Conservation (phyloP, 1,140 invertebrate genomes). For the Bombus fervidus region DNA sequence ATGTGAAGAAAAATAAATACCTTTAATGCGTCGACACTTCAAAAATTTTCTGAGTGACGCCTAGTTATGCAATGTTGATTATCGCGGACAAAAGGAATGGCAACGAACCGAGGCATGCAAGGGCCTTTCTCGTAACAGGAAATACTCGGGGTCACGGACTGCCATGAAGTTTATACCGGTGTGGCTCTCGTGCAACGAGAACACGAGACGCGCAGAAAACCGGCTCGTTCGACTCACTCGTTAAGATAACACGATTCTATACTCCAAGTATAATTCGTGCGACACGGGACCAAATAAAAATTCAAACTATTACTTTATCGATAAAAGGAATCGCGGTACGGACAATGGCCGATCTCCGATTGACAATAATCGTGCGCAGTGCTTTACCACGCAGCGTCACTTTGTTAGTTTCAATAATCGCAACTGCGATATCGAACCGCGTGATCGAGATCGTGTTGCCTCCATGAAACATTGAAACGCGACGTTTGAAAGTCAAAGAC, state of each 20-base stretch:
- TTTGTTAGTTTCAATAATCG: slow-evolving; percentile 8
- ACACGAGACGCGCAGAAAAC: slow-evolving; percentile 50
- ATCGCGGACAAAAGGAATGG: slow-evolving; percentile 35
- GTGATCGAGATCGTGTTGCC: slow-evolving; percentile 3
- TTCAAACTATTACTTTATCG: neutral
- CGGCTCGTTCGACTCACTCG: slow-evolving; percentile 31
- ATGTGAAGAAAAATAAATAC: neutral
- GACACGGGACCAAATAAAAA: neutral
- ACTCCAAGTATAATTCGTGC: neutral
- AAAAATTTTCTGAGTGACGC: slow-evolving; percentile 3
- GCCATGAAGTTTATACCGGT: slow-evolving; percentile 30
- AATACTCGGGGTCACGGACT: slow-evolving; percentile 57
- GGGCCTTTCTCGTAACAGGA: slow-evolving; percentile 63
- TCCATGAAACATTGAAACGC: neutral
- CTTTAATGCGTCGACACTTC: no score
- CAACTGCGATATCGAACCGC: slow-evolving; percentile 33
- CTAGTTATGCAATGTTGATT: slow-evolving; percentile 36
- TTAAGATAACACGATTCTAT: slow-evolving; percentile 22
- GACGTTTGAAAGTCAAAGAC: slow-evolving; percentile 2
- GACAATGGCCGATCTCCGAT: neutral
- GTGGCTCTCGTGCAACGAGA: slow-evolving; percentile 37
- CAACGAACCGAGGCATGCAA: slow-evolving; percentile 47
- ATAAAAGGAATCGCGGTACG: neutral
- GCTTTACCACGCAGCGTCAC: slow-evolving; percentile 3
- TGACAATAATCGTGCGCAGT: slow-evolving; percentile 1